Conservation (phyloP, 2,888 invertebrate species). For the Drosophila kanekoi region DNA sequence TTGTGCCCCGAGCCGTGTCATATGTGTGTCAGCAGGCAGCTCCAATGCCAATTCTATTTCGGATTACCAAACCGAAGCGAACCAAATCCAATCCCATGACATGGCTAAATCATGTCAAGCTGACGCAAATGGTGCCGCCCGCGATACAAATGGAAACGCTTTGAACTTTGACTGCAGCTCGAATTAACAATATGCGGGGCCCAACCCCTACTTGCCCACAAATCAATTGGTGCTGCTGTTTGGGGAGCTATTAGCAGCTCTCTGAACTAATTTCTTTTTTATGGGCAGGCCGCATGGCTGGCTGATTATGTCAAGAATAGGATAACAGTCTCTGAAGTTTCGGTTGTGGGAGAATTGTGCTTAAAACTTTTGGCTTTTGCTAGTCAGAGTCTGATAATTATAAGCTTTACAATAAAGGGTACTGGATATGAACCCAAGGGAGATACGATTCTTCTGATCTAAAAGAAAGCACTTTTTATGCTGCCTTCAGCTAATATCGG, state of each 20-base stretch:
- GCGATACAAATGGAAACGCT: conserved; percentile 47
- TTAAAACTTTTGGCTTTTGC: not conserved
- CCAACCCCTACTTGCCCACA: conserved; percentile 1
- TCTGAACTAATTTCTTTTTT: conserved; percentile 8
- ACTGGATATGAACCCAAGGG: no score
- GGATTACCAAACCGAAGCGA: conserved; percentile 9
- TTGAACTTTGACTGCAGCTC: conserved; percentile 70
- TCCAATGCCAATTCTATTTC: conserved; percentile 43
- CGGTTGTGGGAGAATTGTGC: not conserved
- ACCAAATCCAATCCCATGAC: conserved; percentile 48
- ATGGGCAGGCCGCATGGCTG: not conserved
- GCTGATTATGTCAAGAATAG: conserved; percentile 5
- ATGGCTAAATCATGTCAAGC: conserved; percentile 55
- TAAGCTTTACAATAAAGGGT: no score
- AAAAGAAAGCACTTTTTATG: no score
- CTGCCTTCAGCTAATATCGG: no score
- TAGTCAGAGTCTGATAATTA: not conserved
- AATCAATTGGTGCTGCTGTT: conserved; percentile 16
- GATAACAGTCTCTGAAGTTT: not conserved
- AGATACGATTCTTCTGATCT: no score
- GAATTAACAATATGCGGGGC: conserved; percentile 32
- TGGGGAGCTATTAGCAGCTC: conserved; percentile 58
- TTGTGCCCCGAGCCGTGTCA: conserved; percentile 31
- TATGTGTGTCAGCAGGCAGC: conserved; percentile 66
- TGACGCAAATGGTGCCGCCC: conserved; percentile 58